Evolutionary conservation across 1,140 invertebrate genomes (phyloP).

Genomic region (Melitaea cinxia): DNA sequence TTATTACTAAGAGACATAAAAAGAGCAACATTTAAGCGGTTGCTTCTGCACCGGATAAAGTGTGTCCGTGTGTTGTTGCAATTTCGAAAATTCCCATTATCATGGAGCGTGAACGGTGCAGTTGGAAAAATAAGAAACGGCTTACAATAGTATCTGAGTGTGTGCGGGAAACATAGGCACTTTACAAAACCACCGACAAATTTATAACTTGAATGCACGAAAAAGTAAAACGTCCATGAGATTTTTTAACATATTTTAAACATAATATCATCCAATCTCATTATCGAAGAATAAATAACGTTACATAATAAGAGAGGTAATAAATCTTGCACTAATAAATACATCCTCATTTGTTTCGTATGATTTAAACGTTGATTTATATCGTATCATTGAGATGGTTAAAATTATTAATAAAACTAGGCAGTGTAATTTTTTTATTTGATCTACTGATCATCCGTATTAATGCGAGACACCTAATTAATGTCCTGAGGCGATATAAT

Average conservation of each 20-base stretch:
- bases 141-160: conserved; percentile 55
- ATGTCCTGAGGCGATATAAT: conserved; percentile 36
- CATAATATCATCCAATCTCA: too few species aligned
- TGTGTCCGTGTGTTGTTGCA: conserved; percentile 69
- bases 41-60: conserved; percentile 48
- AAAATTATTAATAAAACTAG: too few species aligned
- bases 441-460: too few species aligned
- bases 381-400: too few species aligned
- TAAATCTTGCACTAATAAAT: too few species aligned
- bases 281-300: too few species aligned
- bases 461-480: conserved; percentile 34
- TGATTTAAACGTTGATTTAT: too few species aligned
- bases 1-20: conserved; percentile 29
- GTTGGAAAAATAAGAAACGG: conserved; percentile 53
- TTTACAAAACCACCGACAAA: background rate
- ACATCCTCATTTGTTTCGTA: background rate
- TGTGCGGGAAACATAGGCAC: conserved; percentile 26
- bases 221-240: background rate
- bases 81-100: conserved; percentile 74
- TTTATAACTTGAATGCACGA: background rate
- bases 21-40: conserved; percentile 62
- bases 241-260: too few species aligned
- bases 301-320: too few species aligned
- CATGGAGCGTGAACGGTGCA: conserved; percentile 48
- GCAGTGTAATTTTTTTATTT: too few species aligned